Evolutionary conservation across 2,888 invertebrate genomes (phyloP), one percentile per base, ranked within the genome.

Genomic region (Alcis repandata): DNA sequence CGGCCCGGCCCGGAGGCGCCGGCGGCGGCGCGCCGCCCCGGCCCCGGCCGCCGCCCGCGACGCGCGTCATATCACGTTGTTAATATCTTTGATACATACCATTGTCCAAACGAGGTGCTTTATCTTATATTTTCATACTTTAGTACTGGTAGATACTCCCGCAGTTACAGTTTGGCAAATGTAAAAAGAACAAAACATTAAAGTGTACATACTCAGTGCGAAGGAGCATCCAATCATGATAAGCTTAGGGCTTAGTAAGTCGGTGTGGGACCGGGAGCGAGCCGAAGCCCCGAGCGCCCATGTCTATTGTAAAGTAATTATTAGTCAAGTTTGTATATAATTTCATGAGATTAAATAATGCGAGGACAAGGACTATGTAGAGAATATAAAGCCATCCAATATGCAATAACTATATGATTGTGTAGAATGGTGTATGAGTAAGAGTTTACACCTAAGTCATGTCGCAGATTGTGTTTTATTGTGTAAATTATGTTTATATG

Each of bases 61-160:
- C 80, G 90, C 88, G 88, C 90, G 91, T 92, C 92, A 92, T 92
- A 92, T 92, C 92, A 92, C 89, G 87, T 92, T 91, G 91, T 92
- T 92, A 90, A 93, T 93, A 92, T 93, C 92, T 92, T 91, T 92
- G 91, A 93, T 92, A 92, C 92, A 93, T 93, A 93, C 92, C 93
- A 92, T 93, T 93, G 93, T 93, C 93, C 93, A 93, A 92, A 91
- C 91, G 88, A 93, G 93, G 93, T 93, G 93, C 93, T 93, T 92
- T 93, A 93, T 90, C 93, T 92, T 93, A 93, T 93, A 93, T 93
- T 93, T 93, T 93, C 92, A 92, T 93, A 93, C 93, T 93, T 92
- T 92, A 93, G 92, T 93, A 92, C 92, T 93, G 92, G 91, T 92
- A 93, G 92, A 92, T 90, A 90, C 91, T 93, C 93, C 92, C 89